Base-by-base conservation (phyloP, 2,888 invertebrate genomes). In the Polydrusus tereticollis region DNA sequence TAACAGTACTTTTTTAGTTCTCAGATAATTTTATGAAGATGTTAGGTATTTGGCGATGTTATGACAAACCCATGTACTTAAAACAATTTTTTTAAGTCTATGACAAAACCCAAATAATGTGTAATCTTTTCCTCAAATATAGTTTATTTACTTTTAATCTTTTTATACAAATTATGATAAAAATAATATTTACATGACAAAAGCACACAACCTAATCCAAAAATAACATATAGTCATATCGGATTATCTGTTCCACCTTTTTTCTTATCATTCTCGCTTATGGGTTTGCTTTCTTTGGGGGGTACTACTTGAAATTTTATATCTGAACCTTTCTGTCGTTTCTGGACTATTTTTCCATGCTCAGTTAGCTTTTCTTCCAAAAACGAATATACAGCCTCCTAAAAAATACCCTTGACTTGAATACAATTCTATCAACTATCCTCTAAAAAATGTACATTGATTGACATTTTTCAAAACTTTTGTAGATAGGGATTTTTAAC, bases 301-400 rank as follows among this genome's bases (percentile, higher is more conserved):
- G 92, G 92, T 8, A 89, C 69, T 75, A 92, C 87, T 82, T 88
- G 90, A 81, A 92, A 92, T 80, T 88, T 89, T 16, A 92, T 84
- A 74, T 87, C 87, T 55, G 85, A 87, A 21, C 89, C 90, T 83
- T 91, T 92, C 6, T 80, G 82, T 52, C 90, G 87, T 81, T 91
- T 92, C 77, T 93, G 92, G 0, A 90, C 86, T 69, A 92, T 84
- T 83, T 87, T 89, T 0, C 88, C 88, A 23, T 84, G 76, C 66
- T 85, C 80, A 76, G 88, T 88, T 18, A 82, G 60, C 33, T 73
- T 67, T 20, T 78, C 65, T 80, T 91, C 90, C 74, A 92, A 87
- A 12, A 86, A 79, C 63, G 86, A 84, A 77, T 88, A 89, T 68
- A 92, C 86, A 68, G 83, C 86, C 78, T 92, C 92, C 90, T 90